Conservation (phyloP, 37 sponge, comb jelly and placozoan species). For the Tethya wilhelma region DNA sequence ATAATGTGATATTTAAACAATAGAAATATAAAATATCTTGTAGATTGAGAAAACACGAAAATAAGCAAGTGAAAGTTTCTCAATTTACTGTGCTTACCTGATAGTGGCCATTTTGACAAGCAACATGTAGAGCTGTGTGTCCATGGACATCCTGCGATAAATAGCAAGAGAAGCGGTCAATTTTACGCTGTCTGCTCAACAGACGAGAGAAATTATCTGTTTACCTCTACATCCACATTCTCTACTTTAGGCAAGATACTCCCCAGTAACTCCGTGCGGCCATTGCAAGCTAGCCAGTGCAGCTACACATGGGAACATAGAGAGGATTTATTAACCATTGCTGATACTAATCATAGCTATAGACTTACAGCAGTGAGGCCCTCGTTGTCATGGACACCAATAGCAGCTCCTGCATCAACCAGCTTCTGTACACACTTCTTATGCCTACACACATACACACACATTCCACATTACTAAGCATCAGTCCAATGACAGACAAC, state of each 20-base stretch:
- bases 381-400: slow-evolving; percentile 75
- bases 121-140: slow-evolving; percentile 88
- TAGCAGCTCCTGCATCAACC: slow-evolving; percentile 89
- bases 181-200: neutral
- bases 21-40: too few species aligned
- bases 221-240: slow-evolving; percentile 76
- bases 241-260: slow-evolving; percentile 78
- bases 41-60: too few species aligned
- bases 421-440: slow-evolving; percentile 86
- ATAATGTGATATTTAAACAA: too few species aligned
- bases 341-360: neutral
- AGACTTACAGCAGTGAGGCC: slow-evolving; percentile 86
- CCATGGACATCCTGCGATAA: slow-evolving; percentile 80
- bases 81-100: slow-evolving; percentile 36
- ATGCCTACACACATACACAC: slow-evolving; percentile 46
- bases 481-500: neutral
- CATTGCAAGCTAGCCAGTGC: slow-evolving; percentile 97
- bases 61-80: neutral
- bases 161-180: neutral
- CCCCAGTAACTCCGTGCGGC: slow-evolving; percentile 79
- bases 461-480: neutral
- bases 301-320: slow-evolving; percentile 55
- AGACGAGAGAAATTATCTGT: too few species aligned
- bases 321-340: neutral
- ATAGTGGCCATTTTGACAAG: slow-evolving; percentile 91